These are phyloP conservation scores for Isurus oxyrinchus DNA, from an alignment of 2,113 vertebrate genomes.

Conservation along the genomic window DNA sequence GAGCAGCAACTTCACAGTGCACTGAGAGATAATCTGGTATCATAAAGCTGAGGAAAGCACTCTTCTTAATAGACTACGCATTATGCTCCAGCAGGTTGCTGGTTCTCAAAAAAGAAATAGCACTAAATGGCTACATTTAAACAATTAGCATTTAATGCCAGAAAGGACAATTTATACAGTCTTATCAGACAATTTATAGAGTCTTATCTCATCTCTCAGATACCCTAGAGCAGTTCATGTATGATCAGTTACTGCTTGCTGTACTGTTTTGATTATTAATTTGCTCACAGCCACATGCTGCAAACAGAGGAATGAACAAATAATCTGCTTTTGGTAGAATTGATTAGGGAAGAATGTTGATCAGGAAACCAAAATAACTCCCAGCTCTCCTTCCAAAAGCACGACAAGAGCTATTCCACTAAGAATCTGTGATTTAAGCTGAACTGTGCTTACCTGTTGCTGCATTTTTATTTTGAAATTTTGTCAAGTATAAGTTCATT, in stretches of 20 bases:
- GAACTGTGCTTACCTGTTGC: conserved; percentile 73
- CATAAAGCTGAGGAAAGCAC: not conserved
- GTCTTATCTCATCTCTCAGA: not conserved
- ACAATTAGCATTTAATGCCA: not conserved
- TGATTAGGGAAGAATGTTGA: not conserved
- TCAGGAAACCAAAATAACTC: not conserved
- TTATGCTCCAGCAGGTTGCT: not conserved
- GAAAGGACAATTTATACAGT: not conserved
- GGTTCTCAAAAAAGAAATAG: not conserved
- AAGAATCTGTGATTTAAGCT: not conserved
- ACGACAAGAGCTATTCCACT: not conserved
- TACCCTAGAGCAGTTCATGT: not conserved
- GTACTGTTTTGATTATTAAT: not conserved
- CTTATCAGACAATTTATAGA: not conserved
- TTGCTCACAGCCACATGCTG: not conserved
- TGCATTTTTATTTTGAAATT: conserved; percentile 95
- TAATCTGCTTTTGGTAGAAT: not conserved
- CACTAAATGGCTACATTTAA: not conserved
- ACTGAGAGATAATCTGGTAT: not conserved
- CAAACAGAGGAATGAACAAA: not conserved
- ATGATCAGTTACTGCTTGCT: not conserved
- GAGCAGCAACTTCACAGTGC: not conserved
- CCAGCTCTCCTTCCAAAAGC: not conserved
- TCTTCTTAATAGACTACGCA: not conserved
- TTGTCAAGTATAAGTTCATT: conserved; percentile 91